Conservation (phyloP, 2,888 invertebrate genomes). For the Morinoia aosen region DNA sequence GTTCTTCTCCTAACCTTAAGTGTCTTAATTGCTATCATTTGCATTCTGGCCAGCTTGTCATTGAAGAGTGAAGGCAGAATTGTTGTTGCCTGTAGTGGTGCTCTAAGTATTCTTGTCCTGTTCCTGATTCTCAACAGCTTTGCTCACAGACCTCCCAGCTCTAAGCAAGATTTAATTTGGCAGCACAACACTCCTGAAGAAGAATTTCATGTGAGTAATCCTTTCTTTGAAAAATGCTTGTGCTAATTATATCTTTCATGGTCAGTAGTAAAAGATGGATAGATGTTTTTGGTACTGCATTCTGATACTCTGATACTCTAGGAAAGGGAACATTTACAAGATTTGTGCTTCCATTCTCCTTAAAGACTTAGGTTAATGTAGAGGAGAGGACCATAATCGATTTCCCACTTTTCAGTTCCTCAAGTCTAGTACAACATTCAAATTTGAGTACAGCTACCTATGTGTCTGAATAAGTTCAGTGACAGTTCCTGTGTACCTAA, state of each 20-base stretch:
- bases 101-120: not conserved
- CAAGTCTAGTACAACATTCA: no score
- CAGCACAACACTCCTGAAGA: not conserved
- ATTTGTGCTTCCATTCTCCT: no score
- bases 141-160: not conserved
- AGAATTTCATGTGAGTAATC: not conserved
- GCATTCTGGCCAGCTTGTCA: not conserved
- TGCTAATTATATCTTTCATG: not conserved
- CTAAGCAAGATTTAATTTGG: not conserved
- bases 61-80: constrained; percentile 18
- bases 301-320: no score
- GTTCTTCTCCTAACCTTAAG: not conserved
- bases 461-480: no score
- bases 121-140: not conserved
- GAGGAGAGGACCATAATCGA: no score
- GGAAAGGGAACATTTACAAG: no score
- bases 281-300: not conserved
- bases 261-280: not conserved
- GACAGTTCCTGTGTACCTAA: no score
- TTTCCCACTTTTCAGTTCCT: no score
- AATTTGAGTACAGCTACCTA: no score
- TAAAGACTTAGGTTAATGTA: no score
- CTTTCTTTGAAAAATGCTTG: not conserved
- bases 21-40: not conserved
- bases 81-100: not conserved